Evolutionary conservation across 2,888 invertebrate genomes (phyloP), one percentile per base, ranked within the genome.

Genomic region (Cybosia mesomella): DNA sequence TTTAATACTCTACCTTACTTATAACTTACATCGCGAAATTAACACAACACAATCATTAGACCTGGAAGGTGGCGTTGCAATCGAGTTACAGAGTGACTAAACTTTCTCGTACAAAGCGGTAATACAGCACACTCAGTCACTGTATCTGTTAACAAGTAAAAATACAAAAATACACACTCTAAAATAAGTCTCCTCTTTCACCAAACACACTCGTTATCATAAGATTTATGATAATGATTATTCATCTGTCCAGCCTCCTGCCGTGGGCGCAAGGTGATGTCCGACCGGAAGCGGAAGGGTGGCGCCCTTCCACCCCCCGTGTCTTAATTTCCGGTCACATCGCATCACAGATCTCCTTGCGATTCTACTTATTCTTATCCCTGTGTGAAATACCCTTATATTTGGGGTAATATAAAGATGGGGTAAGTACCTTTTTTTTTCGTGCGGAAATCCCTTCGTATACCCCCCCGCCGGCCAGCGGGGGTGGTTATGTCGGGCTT

Each of bases 241-340:
- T 86, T 86, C 87, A 87, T 81, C 81, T 81, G 75, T 68, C 76
- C 74, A 81, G 79, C 77, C 79, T 80, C 74, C 82, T 58, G 87
- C 87, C 87, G 90, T 89, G 88, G 86, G 88, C 87, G 83, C 82
- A 87, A 92, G 92, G 92, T 92, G 92, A 89, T 87, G 92, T 89
- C 91, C 90, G 87, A 85, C 64, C 91, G 91, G 91, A 89, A 87
- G 66, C 87, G 86, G 86, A 84, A 83, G 83, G 80, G 79, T 79
- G 85, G 74, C 74, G 83, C 83, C 75, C 81, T 80, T 74, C 80
- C 78, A 77, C 80, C 83, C 80, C 83, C 85, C 87, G 86, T 90
- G 91, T 90, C 92, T 93, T 93, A 93, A 93, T 94, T 93, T 94
- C 93, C 93, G 93, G 93, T 92, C 89, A 87, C 86, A 85, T 80